Percentiles rank a stretch among this genome's conserved stretches.
These are phyloP conservation scores for Cavia aperea DNA, from an alignment of 2,113 vertebrate genomes.

Conservation along the genomic window DNA sequence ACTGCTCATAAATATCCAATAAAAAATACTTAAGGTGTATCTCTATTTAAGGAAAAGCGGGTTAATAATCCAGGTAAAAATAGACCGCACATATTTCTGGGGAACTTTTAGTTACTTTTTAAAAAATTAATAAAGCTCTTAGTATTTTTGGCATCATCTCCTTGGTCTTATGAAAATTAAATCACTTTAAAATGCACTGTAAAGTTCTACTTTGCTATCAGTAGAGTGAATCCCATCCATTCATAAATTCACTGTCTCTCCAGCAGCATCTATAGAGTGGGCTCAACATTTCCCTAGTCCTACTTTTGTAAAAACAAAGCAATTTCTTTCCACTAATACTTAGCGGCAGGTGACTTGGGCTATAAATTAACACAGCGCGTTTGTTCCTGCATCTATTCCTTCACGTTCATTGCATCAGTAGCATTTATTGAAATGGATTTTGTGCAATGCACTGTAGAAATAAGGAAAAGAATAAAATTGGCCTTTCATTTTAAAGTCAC, in stretches of 20 bases:
- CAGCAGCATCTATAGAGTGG: background rate
- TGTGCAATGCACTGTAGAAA: background rate
- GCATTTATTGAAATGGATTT: background rate
- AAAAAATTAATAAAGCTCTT: constrained; percentile 29
- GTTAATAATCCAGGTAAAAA: constrained; percentile 33
- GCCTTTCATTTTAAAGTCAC: background rate
- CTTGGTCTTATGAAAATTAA: constrained; percentile 18
- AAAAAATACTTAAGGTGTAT: constrained; percentile 25
- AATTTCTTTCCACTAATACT: constrained; percentile 1
- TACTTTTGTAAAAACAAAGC: background rate
- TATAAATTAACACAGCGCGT: background rate
- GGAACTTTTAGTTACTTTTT: background rate
- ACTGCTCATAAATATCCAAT: constrained; percentile 40
- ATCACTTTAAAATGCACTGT: background rate
- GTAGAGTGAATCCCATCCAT: background rate
- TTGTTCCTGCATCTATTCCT: background rate
- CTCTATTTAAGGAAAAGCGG: background rate
- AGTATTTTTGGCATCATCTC: constrained; percentile 14
- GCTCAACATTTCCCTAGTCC: background rate
- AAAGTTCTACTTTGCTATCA: background rate
- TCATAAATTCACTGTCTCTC: background rate
- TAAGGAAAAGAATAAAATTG: background rate
- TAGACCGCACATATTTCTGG: background rate
- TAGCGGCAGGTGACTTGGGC: background rate
- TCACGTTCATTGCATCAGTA: background rate